Conservation (phyloP, 1,140 invertebrate species). For the Trialeurodes vaporariorum region DNA sequence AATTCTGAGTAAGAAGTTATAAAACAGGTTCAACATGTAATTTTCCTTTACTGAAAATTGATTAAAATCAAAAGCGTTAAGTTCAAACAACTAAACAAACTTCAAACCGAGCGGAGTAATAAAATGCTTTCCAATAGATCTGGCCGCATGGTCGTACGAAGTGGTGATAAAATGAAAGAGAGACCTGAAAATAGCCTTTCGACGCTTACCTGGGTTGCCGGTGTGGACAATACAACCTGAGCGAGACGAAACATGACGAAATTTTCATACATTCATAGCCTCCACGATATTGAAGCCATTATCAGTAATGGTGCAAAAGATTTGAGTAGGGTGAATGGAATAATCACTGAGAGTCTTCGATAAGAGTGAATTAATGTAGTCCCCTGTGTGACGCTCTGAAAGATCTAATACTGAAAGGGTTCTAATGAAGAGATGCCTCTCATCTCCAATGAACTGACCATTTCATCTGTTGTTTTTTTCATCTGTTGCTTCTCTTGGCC, state of each 20-base stretch:
- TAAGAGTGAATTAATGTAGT: too few relatives aligned
- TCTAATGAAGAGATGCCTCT: too few relatives aligned
- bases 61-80: not conserved
- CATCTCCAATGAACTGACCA: too few relatives aligned
- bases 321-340: too few relatives aligned
- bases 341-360: too few relatives aligned
- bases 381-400: too few relatives aligned
- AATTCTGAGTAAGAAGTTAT: not conserved
- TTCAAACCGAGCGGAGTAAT: not conserved
- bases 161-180: not conserved
- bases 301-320: too few relatives aligned
- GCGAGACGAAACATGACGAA: not conserved
- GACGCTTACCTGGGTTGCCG: not conserved
- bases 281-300: too few relatives aligned
- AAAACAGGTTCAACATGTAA: not conserved
- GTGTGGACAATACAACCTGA: not conserved
- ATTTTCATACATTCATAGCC: too few relatives aligned
- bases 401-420: too few relatives aligned
- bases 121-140: not conserved
- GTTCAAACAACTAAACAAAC: not conserved
- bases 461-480: too few relatives aligned
- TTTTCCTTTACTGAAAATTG: not conserved
- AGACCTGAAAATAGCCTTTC: not conserved
- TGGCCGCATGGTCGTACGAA: not conserved
- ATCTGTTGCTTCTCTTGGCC: too few relatives aligned